phyloP scores from a whole-genome alignment of 2,797 vertebrate species.

The Poecilia picta region DNA sequence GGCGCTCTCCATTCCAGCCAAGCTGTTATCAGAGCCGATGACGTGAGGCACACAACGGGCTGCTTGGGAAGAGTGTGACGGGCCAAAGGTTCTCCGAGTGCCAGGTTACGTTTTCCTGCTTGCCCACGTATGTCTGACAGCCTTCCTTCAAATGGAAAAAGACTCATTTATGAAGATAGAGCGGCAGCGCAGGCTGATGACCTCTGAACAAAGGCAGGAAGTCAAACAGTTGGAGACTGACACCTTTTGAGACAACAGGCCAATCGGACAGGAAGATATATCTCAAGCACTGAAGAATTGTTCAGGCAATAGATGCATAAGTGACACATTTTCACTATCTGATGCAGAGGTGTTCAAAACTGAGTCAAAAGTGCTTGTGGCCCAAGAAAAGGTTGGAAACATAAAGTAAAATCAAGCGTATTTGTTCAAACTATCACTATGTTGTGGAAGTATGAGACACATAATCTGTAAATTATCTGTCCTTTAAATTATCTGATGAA shows the following conservation, averaged over 20 bases:
- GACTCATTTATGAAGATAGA: conserved; percentile 73
- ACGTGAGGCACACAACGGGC: conserved; percentile 64
- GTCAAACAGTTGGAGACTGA: conserved; percentile 18
- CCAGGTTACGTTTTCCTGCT: conserved; percentile 76
- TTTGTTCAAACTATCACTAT: no score
- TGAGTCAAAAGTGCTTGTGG: no score
- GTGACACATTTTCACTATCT: neutral
- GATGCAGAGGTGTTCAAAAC: neutral
- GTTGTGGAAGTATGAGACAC: no score
- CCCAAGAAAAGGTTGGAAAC: no score
- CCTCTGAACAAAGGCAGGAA: conserved; percentile 76
- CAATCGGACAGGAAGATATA: conserved; percentile 30
- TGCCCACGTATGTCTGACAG: conserved; percentile 79
- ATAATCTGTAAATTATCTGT: no score
- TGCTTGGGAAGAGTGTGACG: conserved; percentile 68
- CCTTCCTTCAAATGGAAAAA: conserved; percentile 66
- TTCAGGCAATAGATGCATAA: neutral
- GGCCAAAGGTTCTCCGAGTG: conserved; percentile 70
- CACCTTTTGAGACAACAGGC: conserved; percentile 47
- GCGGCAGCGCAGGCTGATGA: conserved; percentile 59
- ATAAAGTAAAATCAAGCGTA: no score
- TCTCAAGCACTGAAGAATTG: neutral
- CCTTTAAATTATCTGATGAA: no score
- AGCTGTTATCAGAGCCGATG: conserved; percentile 60
- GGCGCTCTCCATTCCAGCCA: conserved; percentile 54